Evolutionary conservation across 2,797 vertebrate genomes (phyloP).

Genomic region (Chaetodon trifasciatus): DNA sequence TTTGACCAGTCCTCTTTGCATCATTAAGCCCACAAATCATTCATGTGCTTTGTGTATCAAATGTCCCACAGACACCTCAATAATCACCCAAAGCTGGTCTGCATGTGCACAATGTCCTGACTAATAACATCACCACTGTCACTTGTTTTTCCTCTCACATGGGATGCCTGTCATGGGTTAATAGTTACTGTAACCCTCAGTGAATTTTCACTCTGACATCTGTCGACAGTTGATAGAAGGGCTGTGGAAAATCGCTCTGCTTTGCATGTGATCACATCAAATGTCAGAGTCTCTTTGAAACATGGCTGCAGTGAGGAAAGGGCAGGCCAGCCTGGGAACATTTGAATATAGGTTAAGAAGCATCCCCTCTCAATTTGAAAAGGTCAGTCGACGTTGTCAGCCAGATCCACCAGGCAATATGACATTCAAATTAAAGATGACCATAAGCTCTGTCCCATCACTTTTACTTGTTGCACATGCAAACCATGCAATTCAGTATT

Average conservation of each 20-base stretch:
- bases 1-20: constrained; percentile 5
- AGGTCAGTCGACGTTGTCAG: constrained; percentile 51
- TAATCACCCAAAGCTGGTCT: neutral
- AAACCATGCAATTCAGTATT: neutral
- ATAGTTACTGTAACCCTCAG: neutral
- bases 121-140: neutral
- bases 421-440: constrained; percentile 18
- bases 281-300: constrained; percentile 61
- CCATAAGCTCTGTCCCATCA: neutral
- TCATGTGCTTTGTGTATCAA: neutral
- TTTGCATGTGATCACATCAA: constrained; percentile 26
- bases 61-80: neutral
- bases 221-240: constrained; percentile 22
- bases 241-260: neutral
- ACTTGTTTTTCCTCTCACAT: neutral
- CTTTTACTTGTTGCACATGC: constrained; percentile 5
- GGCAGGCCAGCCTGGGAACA: constrained; percentile 36
- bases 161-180: neutral
- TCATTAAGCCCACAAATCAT: constrained; percentile 29
- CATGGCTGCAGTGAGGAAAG: constrained; percentile 42
- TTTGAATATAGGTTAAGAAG: constrained; percentile 47
- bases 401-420: constrained; percentile 43
- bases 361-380: constrained; percentile 55
- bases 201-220: neutral
- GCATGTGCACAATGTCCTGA: neutral